Evolutionary conservation across 2,113 vertebrate species (phyloP).

Genomic region (Psophia crepitans): DNA sequence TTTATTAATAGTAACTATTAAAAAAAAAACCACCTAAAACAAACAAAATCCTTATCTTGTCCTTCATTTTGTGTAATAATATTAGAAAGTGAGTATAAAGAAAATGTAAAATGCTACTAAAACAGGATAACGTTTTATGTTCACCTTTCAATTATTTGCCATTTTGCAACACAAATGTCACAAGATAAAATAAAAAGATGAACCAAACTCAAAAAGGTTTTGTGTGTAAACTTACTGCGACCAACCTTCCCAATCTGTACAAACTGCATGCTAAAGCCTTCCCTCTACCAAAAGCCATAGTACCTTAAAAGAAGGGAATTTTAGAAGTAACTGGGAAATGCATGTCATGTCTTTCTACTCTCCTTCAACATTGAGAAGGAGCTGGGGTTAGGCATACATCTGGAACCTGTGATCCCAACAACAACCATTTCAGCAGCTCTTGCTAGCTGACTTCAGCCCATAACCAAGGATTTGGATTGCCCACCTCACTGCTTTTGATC

Average conservation of each 20-base stretch:
- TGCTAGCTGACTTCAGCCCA: background rate
- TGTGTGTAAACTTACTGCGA: background rate
- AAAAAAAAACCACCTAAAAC: background rate
- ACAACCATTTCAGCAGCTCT: background rate
- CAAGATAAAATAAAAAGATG: background rate
- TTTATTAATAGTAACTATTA: background rate
- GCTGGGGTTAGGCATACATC: rapidly evolving
- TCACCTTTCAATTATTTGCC: background rate
- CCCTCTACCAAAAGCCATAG: background rate
- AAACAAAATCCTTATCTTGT: background rate
- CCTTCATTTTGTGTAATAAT: background rate
- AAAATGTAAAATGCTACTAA: background rate
- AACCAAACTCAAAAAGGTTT: background rate
- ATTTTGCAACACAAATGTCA: background rate
- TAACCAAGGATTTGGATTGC: background rate
- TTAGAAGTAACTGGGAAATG: background rate
- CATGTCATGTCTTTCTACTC: background rate
- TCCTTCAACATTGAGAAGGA: background rate
- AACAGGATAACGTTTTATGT: background rate
- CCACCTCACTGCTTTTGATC: background rate
- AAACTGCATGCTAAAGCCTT: background rate
- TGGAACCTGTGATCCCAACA: background rate
- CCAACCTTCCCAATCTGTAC: rapidly evolving
- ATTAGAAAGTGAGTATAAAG: background rate
- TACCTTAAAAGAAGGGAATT: background rate